Percentiles rank a stretch among this genome's conserved stretches.
Conservation (phyloP, 1,140 invertebrate species). For the Drosophila aff. region DNA sequence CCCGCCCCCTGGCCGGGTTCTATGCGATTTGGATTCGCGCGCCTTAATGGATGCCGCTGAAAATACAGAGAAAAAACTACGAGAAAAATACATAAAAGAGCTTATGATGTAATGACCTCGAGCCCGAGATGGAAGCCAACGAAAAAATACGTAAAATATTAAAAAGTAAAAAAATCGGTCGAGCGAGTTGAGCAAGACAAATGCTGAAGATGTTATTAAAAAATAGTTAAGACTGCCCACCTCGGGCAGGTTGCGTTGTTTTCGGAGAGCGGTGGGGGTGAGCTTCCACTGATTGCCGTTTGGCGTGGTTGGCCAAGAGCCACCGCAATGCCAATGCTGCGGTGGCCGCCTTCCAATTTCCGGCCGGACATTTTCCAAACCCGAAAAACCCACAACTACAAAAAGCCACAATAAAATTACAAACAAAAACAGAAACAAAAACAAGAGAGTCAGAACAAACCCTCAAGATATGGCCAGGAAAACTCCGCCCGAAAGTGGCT, state of each 20-base stretch:
- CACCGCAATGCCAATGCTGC: constrained; percentile 52
- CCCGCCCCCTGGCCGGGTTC: constrained; percentile 11
- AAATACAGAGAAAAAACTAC: constrained; percentile 7
- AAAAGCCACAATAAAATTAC: constrained; percentile 1
- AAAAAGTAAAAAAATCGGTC: constrained; percentile 30
- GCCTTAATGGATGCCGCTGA: constrained; percentile 75
- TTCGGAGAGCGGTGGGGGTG: background rate
- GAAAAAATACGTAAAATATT: constrained; percentile 29
- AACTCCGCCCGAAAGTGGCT: constrained; percentile 46
- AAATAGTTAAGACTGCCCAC: constrained; percentile 73
- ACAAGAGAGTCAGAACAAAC: constrained; percentile 4
- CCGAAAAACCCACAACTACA: background rate
- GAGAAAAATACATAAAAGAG: constrained; percentile 59
- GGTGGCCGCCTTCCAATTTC: constrained; percentile 54
- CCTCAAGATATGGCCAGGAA: constrained; percentile 16
- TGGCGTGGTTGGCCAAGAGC: constrained; percentile 48
- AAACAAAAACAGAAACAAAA: background rate
- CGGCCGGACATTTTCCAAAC: constrained; percentile 49
- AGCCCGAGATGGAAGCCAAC: constrained; percentile 40
- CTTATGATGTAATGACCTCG: constrained; percentile 82
- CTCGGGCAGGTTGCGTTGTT: constrained; percentile 9
- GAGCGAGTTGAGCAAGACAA: constrained; percentile 78
- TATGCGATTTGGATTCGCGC: constrained; percentile 74
- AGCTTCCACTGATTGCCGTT: constrained; percentile 46
- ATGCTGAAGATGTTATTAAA: constrained; percentile 84